These are phyloP conservation scores for Caenorhabditis tropicalis DNA, from an alignment of 1,140 invertebrate genomes.

Conservation along the genomic window DNA sequence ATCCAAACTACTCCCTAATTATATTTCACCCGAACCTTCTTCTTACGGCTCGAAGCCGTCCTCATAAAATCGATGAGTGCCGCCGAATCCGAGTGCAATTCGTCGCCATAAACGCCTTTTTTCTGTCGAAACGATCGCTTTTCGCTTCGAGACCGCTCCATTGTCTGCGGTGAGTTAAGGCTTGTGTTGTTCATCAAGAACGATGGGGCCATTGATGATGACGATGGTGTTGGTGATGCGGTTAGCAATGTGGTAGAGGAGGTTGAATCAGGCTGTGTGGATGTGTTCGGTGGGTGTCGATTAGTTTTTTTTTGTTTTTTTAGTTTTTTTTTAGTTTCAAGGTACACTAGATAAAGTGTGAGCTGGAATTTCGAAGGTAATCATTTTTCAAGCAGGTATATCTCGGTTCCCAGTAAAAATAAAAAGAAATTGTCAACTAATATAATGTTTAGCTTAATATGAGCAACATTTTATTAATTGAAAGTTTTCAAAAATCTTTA, in stretches of 20 bases:
- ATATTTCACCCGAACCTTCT: slow-evolving; percentile 52
- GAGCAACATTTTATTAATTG: too few relatives aligned
- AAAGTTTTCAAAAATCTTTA: too few relatives aligned
- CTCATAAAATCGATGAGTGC: slow-evolving; percentile 63
- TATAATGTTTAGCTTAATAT: too few relatives aligned
- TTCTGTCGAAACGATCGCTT: slow-evolving; percentile 69
- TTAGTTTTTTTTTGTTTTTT: too few relatives aligned
- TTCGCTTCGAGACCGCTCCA: slow-evolving; percentile 55
- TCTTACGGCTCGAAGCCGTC: slow-evolving; percentile 51
- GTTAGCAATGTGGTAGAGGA: slow-evolving; percentile 34
- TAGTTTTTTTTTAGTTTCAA: too few relatives aligned
- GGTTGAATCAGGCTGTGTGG: slow-evolving; percentile 28
- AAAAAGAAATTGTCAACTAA: too few relatives aligned
- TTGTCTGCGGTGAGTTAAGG: neutral
- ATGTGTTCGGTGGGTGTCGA: neutral
- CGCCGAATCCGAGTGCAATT: slow-evolving; percentile 63
- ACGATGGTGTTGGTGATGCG: slow-evolving; percentile 40
- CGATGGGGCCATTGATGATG: neutral
- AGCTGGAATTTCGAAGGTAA: too few relatives aligned
- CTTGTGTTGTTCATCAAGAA: neutral
- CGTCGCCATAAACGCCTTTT: slow-evolving; percentile 46
- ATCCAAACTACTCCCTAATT: neutral
- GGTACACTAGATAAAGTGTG: too few relatives aligned
- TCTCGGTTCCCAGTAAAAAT: too few relatives aligned
- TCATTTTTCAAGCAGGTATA: too few relatives aligned